Evolutionary conservation across 2,888 invertebrate genomes (phyloP).

Genomic region (Drosophila anomalata): DNA sequence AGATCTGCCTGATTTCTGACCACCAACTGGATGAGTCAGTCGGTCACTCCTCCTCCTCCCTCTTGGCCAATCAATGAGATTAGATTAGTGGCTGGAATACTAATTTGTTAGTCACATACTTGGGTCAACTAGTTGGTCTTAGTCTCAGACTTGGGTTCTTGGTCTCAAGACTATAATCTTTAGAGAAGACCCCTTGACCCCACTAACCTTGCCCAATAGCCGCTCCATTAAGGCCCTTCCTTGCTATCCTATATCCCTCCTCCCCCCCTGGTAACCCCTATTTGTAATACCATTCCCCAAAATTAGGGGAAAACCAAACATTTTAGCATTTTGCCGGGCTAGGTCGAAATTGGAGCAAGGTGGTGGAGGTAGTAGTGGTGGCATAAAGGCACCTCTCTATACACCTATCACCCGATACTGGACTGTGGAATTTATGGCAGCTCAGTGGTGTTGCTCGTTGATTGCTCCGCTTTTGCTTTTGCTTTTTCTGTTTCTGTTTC

Average conservation of each 20-base stretch:
- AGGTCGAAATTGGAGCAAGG: conserved; percentile 1
- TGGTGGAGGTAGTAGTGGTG: neutral
- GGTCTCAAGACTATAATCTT: no score
- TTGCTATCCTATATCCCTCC: no score
- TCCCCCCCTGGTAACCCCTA: no score
- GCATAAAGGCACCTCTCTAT: neutral
- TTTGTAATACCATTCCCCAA: neutral
- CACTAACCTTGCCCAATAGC: conserved; percentile 6
- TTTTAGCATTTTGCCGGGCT: conserved; percentile 15
- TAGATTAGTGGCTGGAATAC: neutral
- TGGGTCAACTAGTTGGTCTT: no score
- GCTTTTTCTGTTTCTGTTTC: neutral
- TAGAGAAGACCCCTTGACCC: no score
- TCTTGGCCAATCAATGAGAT: neutral
- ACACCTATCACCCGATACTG: conserved; percentile 14
- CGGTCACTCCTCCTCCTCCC: no score
- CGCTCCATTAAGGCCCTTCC: neutral
- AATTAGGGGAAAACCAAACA: conserved; percentile 16
- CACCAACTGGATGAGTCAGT: no score
- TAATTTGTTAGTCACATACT: neutral
- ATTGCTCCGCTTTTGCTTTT: conserved; percentile 53
- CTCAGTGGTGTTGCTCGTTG: conserved; percentile 16
- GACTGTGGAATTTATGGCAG: conserved; percentile 51
- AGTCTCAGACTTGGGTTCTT: neutral
- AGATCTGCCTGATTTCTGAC: no score